A percentile compares a stretch with the other conserved stretches of the same genome.
Conservation (phyloP, 2,797 vertebrate species). For the Xenentodon cancila region DNA sequence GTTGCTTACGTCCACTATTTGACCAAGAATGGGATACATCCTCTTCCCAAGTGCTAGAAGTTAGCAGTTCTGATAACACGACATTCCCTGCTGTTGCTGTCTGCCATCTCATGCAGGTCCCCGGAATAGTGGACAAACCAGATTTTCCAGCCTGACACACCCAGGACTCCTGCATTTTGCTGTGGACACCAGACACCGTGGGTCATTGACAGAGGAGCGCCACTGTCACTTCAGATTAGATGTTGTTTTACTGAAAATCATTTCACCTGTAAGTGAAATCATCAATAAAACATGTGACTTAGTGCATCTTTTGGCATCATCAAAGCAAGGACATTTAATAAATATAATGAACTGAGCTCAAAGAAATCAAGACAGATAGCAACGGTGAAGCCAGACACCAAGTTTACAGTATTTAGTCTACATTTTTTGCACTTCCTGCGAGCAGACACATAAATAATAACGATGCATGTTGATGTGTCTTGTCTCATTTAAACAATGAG, state of each 20-base stretch:
- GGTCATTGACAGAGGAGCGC: constrained; percentile 27
- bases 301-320: neutral
- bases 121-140: constrained; percentile 48
- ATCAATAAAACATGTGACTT: neutral
- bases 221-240: constrained; percentile 11
- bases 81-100: neutral
- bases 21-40: too few species aligned
- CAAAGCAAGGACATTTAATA: neutral
- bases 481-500: constrained; percentile 15
- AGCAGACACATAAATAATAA: constrained; percentile 20
- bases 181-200: constrained; percentile 47
- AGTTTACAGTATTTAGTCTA: neutral
- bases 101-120: neutral
- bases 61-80: constrained; percentile 48
- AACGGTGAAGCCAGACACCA: constrained; percentile 3
- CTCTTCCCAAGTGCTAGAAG: constrained; percentile 4
- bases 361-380: constrained; percentile 10
- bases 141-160: constrained; percentile 62
- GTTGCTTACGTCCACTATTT: too few species aligned
- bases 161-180: constrained; percentile 59
- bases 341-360: neutral
- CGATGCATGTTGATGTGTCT: neutral
- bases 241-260: neutral
- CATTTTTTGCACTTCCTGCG: neutral
- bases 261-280: constrained; percentile 3